Base-by-base conservation (phyloP, 2,113 vertebrate genomes). In the Channa maculata region DNA sequence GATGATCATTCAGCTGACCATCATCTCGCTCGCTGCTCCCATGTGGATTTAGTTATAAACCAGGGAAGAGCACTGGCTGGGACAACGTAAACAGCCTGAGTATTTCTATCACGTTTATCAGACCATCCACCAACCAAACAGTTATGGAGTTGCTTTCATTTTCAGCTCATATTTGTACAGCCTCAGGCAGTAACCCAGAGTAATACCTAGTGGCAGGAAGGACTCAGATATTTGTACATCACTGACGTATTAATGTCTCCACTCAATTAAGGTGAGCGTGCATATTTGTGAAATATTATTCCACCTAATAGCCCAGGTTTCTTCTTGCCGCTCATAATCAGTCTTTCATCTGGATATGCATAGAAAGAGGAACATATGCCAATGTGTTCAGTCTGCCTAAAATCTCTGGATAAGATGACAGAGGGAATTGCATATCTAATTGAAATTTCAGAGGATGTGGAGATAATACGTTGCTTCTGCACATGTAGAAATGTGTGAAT, bases 61-160 rank as follows among this genome's bases (percentile, higher is more conserved):
- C 75, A 71, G 63, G 33, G 12, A 53, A 74, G 70, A 68, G 79
- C 71, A n/a, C 60, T 4, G 64, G 57, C 77, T 73, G 75, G 85
- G 76, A 76, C n/a, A 59, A 87, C 86, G 85, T 74, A 39, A 89
- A 75, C 88, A 84, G 64, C 77, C 72, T 79, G 67, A 85, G 84
- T 73, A 88, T 90, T 91, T 90, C 80, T 11, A 75, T 89, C 89
- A 85, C 77, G 84, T 89, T 88, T 85, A 83, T 88, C 90, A 83
- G 79, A 84, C 79, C 90, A 83, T 83, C 78, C 83, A 68, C 75
- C 76, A 73, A 79, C 80, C 77, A 80, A 88, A 89, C 79, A 82
- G 82, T 87, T 84, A 80, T 65, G 71, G 81, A 85, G 90, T 79
- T 84, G 78, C 90, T 89, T 90, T 88, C 88, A 86, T 89, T 92